Evolutionary conservation across 2,888 invertebrate genomes (phyloP).

Genomic region (Phalera bucephala): DNA sequence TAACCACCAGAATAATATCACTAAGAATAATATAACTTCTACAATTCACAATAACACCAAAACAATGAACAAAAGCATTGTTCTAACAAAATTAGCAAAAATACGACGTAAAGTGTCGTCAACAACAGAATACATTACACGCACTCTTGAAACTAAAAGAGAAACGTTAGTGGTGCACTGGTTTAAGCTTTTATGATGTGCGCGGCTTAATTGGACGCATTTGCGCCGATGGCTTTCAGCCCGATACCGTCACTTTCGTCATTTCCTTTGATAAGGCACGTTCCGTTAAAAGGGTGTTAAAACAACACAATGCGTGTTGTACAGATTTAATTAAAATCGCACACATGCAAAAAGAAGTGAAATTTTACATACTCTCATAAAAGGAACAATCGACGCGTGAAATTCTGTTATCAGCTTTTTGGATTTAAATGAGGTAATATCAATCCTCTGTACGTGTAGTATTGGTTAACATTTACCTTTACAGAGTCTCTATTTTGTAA

Average conservation of each 20-base stretch:
- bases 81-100: too few species aligned
- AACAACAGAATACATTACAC: slow-evolving; percentile 8
- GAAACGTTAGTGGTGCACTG: slow-evolving; percentile 32
- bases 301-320: slow-evolving; percentile 48
- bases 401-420: background rate
- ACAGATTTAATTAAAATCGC: slow-evolving; percentile 61
- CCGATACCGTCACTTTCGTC: slow-evolving; percentile 72
- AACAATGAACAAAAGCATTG: too few species aligned
- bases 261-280: slow-evolving; percentile 71
- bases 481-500: too few species aligned
- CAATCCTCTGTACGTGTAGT: too few species aligned
- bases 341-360: background rate
- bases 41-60: too few species aligned
- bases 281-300: slow-evolving; percentile 58
- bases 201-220: slow-evolving; percentile 61
- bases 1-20: too few species aligned
- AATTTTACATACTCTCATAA: background rate
- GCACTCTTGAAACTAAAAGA: slow-evolving; percentile 20
- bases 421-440: too few species aligned
- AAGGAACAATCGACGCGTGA: background rate
- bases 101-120: too few species aligned
- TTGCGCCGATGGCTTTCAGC: slow-evolving; percentile 59
- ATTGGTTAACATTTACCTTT: too few species aligned
- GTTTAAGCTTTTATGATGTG: slow-evolving; percentile 42
- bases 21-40: too few species aligned